Base-by-base conservation (phyloP, 2,888 invertebrate genomes). In the Dichetophora obliterata region DNA sequence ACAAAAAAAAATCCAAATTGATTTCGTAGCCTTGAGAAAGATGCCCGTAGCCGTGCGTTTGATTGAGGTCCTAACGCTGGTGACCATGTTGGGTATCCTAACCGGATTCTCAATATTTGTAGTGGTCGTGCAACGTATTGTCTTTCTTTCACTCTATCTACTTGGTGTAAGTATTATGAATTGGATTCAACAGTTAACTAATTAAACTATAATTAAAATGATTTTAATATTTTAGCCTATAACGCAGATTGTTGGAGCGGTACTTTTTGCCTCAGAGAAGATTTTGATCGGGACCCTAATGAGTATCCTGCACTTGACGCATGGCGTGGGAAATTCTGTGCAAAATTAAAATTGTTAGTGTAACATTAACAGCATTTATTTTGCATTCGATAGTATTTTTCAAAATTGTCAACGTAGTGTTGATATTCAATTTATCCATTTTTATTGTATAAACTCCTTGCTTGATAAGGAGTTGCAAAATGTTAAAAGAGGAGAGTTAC, bases 11-110 rank as follows among this genome's bases (percentile, higher is more conserved):
- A 75, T 24, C 70, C 61, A 70, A 76, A 76, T 75, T 68, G 24
- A 27, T 66, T 73, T 54, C 22, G 22, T 5, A 54, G 27, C 24
- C 16, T 61, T 52, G 22, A 57, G 19, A 27, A 81, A 72, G 77
- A 85, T 85, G 85, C 81, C 83, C 19, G 84, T 85, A 34, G 85
- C 84, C 11, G 83, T 85, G 27, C 84, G 82, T 77, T 81, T 85
- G 31, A 80, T 85, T 48, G 85, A 85, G 79, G 79, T 84, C 2
- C 73, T 84, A 16, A 75, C 84, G 1, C 77, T 85, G 70, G 76
- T 84, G 37, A 82, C 84, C 27, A 63, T 82, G 31, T 78, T 85
- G 54, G 84, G 83, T 65, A 79, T 84, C 34, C 74, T 84, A 61
- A 79, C 83, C 5, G 83, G 82, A 61, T 76, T 83, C 22, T 84